phyloP scores from a whole-genome alignment of 2,113 vertebrate genomes.

The Ctenomys sociabilis region DNA sequence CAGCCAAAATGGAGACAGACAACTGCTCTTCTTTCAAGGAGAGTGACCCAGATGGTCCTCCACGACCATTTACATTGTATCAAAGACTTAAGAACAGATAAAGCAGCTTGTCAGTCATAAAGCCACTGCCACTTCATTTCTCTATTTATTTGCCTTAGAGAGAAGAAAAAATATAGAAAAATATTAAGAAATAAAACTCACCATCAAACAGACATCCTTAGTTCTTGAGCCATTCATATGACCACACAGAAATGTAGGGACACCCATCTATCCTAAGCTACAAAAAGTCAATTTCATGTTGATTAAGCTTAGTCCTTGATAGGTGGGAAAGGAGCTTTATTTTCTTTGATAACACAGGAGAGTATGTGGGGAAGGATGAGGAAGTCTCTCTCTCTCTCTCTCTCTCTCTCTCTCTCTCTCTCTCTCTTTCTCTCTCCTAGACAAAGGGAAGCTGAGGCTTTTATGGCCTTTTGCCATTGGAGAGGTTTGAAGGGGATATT shows the following conservation, averaged over 20 bases:
- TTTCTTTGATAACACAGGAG: too few relatives aligned
- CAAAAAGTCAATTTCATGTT: constrained; percentile 11
- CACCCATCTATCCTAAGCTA: not conserved
- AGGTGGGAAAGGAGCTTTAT: too few relatives aligned
- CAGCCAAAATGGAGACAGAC: too few relatives aligned
- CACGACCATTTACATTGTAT: not conserved
- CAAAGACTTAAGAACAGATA: not conserved
- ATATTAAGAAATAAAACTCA: constrained; percentile 31
- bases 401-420: too few relatives aligned
- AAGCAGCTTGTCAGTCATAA: not conserved
- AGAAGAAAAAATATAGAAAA: not conserved
- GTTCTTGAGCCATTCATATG: constrained; percentile 1
- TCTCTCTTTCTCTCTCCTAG: too few relatives aligned
- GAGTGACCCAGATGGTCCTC: too few relatives aligned
- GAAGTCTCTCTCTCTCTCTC: too few relatives aligned
- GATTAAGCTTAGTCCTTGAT: not conserved
- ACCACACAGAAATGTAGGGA: not conserved
- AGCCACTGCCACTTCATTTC: not conserved
- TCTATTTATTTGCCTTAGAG: constrained; percentile 9
- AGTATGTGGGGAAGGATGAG: too few relatives aligned
- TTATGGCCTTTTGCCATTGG: too few relatives aligned
- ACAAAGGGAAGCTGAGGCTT: too few relatives aligned
- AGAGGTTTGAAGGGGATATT: too few relatives aligned
- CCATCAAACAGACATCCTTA: not conserved
- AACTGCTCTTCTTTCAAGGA: too few relatives aligned